Conservation (phyloP, 2,797 vertebrate species). For the Tadarida brasiliensis region DNA sequence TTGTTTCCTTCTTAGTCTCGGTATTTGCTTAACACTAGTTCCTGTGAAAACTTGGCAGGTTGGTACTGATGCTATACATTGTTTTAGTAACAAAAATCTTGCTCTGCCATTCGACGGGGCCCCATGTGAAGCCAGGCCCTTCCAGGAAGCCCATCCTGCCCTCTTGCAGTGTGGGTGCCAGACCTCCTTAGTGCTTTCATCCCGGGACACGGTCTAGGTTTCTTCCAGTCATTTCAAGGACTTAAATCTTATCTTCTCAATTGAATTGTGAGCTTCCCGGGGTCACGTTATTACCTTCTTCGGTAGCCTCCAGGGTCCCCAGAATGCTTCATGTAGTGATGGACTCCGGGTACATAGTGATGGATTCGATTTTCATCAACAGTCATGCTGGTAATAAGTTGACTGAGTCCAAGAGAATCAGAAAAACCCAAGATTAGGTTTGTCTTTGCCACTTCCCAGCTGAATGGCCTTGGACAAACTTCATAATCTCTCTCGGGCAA, state of each 20-base stretch:
- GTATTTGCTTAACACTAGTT: background rate
- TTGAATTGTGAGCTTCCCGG: background rate
- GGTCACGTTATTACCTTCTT: background rate
- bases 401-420: background rate
- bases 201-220: background rate
- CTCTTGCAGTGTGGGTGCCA: background rate
- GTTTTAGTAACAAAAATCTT: background rate
- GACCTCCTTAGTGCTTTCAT: background rate
- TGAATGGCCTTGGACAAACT: background rate
- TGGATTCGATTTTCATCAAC: background rate
- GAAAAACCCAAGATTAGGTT: background rate
- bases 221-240: background rate
- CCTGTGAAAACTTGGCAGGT: background rate
- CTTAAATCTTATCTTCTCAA: background rate
- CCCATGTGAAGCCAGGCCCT: background rate
- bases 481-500: background rate
- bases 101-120: background rate
- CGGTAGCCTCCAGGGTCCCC: background rate
- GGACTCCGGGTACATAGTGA: background rate
- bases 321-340: background rate
- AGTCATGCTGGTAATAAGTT: background rate
- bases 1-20: background rate
- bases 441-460: constrained; percentile 3
- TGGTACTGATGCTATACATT: background rate
- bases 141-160: background rate